Conservation (phyloP, 2,113 vertebrate species). For the Rhipidura dahli region DNA sequence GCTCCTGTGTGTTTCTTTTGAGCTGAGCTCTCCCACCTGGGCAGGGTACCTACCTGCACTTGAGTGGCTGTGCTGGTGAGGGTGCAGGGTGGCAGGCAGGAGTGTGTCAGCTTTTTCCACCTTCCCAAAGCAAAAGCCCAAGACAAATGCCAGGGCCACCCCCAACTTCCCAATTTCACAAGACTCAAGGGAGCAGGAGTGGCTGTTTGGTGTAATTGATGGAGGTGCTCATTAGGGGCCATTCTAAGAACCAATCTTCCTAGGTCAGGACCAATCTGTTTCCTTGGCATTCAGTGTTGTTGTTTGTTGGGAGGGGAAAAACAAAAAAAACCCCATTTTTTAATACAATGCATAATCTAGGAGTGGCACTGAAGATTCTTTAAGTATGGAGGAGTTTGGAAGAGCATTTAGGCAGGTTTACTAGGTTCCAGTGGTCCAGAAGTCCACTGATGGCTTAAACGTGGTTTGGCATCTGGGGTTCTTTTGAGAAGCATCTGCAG, state of each 20-base stretch:
- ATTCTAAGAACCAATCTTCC: neutral
- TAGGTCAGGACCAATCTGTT: neutral
- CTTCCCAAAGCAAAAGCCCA: neutral
- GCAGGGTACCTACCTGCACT: too few species aligned
- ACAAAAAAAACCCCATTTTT: neutral
- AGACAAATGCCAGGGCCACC: neutral
- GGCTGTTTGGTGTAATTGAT: neutral
- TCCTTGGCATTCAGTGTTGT: neutral
- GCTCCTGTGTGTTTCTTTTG: neutral
- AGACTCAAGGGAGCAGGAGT: neutral
- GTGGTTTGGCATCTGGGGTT: neutral
- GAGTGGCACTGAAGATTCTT: neutral
- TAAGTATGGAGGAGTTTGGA: neutral
- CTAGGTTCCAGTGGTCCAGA: neutral
- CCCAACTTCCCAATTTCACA: neutral
- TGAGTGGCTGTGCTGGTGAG: neutral
- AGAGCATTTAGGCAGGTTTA: neutral
- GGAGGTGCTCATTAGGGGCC: neutral
- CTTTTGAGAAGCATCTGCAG: neutral
- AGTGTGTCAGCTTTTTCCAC: neutral
- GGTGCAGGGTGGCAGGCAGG: neutral
- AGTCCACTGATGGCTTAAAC: neutral
- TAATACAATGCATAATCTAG: neutral
- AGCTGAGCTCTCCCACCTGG: neutral
- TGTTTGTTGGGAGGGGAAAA: neutral